A percentile compares a stretch with the other conserved stretches of the same genome.
Evolutionary conservation across 2,113 vertebrate genomes (phyloP).

Genomic region (Smithornis capensis): DNA sequence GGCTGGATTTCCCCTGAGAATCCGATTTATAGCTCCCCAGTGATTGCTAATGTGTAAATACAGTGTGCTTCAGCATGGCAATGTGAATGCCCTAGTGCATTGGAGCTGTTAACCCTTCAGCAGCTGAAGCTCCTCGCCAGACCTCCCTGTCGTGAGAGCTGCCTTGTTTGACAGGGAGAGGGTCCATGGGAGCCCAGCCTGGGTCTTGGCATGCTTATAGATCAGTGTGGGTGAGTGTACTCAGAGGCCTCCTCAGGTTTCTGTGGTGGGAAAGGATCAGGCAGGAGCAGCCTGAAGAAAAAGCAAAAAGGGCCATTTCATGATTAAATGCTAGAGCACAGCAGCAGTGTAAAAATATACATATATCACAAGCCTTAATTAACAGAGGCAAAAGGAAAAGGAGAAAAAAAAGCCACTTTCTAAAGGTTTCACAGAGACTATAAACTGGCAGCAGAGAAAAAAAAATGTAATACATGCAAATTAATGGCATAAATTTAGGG

Average conservation of each 20-base stretch:
- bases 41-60: slow-evolving; percentile 54
- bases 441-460: slow-evolving; percentile 40
- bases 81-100: background rate
- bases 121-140: background rate
- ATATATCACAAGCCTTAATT: slow-evolving; percentile 67
- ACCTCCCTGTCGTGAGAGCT: background rate
- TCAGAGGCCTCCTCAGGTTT: background rate
- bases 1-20: slow-evolving; percentile 54
- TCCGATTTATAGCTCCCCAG: slow-evolving; percentile 31
- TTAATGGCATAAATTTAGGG: slow-evolving; percentile 70
- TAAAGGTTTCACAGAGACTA: slow-evolving; percentile 62
- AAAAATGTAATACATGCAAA: slow-evolving; percentile 67
- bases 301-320: slow-evolving; percentile 23
- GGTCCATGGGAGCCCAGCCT: background rate
- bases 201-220: background rate
- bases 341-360: slow-evolving; percentile 51
- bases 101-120: slow-evolving; percentile 20
- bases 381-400: slow-evolving; percentile 61
- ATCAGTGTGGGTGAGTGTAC: background rate
- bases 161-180: background rate
- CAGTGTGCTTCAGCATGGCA: slow-evolving; percentile 14
- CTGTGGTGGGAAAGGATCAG: background rate
- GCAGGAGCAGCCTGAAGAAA: background rate
- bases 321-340: slow-evolving; percentile 49
- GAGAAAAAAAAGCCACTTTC: slow-evolving; percentile 56